Evolutionary conservation across 2,888 invertebrate genomes (phyloP).

Genomic region (Aspidiotus destructor): DNA sequence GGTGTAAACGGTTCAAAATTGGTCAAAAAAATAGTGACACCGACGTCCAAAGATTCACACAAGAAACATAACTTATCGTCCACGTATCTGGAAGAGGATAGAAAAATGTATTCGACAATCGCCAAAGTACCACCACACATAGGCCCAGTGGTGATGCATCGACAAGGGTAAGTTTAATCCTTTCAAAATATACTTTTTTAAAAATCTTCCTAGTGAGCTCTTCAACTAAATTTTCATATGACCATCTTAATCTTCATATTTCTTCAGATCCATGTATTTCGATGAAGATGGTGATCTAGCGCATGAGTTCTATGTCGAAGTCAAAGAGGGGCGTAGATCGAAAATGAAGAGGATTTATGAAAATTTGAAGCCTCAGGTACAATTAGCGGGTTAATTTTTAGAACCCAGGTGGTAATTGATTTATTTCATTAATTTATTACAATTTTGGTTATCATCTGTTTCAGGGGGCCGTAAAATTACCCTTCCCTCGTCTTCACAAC

Average conservation of each 20-base stretch:
- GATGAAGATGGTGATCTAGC: slow-evolving; percentile 50
- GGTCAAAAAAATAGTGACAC: slow-evolving; percentile 7
- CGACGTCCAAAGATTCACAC: slow-evolving; percentile 5
- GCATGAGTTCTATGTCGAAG: slow-evolving; percentile 49
- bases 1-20: slow-evolving; percentile 22
- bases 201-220: neutral
- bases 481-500: slow-evolving; percentile 16
- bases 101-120: neutral
- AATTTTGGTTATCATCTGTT: neutral
- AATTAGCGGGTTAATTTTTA: no score
- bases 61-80: neutral
- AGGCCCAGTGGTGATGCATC: slow-evolving; percentile 15
- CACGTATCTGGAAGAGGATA: neutral
- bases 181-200: neutral
- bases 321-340: slow-evolving; percentile 38
- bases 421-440: neutral
- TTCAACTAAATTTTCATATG: neutral
- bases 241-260: slow-evolving; percentile 5
- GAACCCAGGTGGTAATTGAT: no score
- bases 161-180: slow-evolving; percentile 17
- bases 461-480: slow-evolving; percentile 18
- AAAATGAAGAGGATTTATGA: slow-evolving; percentile 40
- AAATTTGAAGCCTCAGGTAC: slow-evolving; percentile 43
- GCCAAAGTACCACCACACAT: slow-evolving; percentile 15
- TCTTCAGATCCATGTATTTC: slow-evolving; percentile 46